Evolutionary conservation across 2,113 vertebrate genomes (phyloP).

Genomic region (Pterocles gutturalis): DNA sequence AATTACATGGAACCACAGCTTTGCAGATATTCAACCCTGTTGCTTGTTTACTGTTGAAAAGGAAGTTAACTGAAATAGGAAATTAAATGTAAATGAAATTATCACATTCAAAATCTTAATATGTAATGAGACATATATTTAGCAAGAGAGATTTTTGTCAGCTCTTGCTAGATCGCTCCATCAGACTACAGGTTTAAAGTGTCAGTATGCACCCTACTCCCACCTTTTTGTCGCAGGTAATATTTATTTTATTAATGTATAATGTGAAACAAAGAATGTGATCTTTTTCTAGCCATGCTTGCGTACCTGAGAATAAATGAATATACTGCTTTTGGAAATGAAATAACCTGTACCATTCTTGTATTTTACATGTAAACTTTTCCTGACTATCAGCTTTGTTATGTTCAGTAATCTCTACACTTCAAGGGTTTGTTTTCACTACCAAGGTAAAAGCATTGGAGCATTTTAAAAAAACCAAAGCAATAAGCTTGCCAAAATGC

Average conservation of each 20-base stretch:
- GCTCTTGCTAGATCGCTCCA: not conserved
- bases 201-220: not conserved
- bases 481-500: not conserved
- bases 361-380: not conserved
- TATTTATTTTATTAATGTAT: not conserved
- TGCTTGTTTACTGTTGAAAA: not conserved
- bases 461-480: not conserved
- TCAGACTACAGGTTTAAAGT: not conserved
- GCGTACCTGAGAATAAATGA: not conserved
- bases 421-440: not conserved
- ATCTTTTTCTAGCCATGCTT: not conserved
- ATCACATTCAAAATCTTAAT: not conserved
- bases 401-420: not conserved
- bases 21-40: not conserved
- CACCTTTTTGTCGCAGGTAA: not conserved
- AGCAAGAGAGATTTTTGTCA: not conserved
- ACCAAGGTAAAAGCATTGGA: not conserved
- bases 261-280: accelerated
- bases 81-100: not conserved
- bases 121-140: not conserved
- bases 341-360: not conserved
- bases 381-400: not conserved
- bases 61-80: not conserved
- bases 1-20: not conserved
- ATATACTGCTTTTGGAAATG: not conserved